Evolutionary conservation across 35 echinoderm and acorn worm species (phyloP), one percentile per base, ranked within the genome.

Genomic region (Diadema setosum): DNA sequence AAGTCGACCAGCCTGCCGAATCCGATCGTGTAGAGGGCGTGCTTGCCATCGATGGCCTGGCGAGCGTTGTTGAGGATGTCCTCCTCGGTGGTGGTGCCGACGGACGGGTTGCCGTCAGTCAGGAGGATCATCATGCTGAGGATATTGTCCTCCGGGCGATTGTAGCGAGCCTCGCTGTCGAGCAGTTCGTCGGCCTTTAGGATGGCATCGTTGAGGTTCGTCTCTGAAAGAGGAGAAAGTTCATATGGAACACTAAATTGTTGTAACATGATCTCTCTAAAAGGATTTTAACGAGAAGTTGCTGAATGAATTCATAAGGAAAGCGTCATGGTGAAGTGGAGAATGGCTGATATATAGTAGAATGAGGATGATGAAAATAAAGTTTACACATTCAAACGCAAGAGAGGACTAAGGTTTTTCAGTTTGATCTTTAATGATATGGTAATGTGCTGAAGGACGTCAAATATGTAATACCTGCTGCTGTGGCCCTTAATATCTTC

Each of bases 1-100:
- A 94, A 98, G 42, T 96, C 89, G 4, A 94, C 92, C 60, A 94
- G 89, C 25, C 85, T 88, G 21, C 96, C 96, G 26, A 94, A 98
- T 18, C 96, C 89, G 12, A 98, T 83, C 55, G 76, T 42, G 58
- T 87, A 94, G 5, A 98, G 76, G 0, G 89, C 60, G 45, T 98
- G 92, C 45, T 91, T 67, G 31, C 86, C 85, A 17, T 65, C 70
- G 25, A 98, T 91, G 24, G 85, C 89, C 15, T 67, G 64, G 69
- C 80, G 89, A 30, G 69, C 86, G 30, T 85, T 84, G 18, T 86
- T 70, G 11, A 97, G 45, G 14, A 97, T 89, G 24, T 93, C 63
- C 14, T 83, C 78, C 9, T 49, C 60, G 29, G 87, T 80, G 4
- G 91, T 84, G 7, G 93, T 85, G 16, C 91, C 95, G 30, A 85